A percentile compares a stretch with the other conserved stretches of the same genome.
Conservation (phyloP, 2,797 vertebrate genomes). For the Tapera naevia region DNA sequence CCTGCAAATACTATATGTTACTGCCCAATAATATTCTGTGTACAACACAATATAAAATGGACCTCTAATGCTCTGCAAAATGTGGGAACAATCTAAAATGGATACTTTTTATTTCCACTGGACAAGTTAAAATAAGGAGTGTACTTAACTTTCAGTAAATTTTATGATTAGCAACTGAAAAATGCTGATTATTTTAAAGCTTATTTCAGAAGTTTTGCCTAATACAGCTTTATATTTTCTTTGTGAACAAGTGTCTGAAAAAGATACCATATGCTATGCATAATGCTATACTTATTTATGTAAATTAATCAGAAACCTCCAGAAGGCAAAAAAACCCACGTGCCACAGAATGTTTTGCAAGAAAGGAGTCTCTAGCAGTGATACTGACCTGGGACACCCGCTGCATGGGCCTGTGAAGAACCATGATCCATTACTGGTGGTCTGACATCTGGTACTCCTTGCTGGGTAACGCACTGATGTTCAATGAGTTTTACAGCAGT, state of each 20-base stretch:
- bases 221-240: not conserved
- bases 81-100: not conserved
- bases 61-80: not conserved
- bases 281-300: not conserved
- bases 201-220: not conserved
- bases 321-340: not conserved
- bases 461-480: constrained; percentile 90
- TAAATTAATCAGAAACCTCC: not conserved
- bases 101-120: not conserved
- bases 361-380: not conserved
- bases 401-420: constrained; percentile 83
- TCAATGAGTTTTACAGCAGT: constrained; percentile 95
- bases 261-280: not conserved
- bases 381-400: constrained; percentile 79
- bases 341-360: not conserved
- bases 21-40: not conserved
- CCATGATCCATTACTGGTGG: constrained; percentile 94
- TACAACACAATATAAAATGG: not conserved
- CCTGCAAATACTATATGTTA: not conserved
- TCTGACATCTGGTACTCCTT: constrained; percentile 90
- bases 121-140: not conserved
- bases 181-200: not conserved
- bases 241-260: not conserved
- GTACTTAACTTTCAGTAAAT: not conserved
- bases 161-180: not conserved